These are phyloP conservation scores for Lasioglossum pauxillum DNA, from an alignment of 2,888 invertebrate species.

Conservation along the genomic window DNA sequence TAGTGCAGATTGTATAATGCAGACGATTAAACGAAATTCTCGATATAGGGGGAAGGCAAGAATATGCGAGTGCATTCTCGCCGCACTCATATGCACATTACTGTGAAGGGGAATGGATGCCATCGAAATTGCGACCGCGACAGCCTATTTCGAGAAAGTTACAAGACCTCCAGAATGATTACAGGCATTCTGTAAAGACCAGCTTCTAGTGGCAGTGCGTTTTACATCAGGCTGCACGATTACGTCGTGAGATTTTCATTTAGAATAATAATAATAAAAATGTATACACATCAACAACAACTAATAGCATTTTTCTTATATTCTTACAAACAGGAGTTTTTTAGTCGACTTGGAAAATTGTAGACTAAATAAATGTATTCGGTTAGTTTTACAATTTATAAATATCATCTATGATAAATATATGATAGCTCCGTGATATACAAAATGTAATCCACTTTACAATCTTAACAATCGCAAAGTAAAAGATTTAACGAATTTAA, in stretches of 20 bases:
- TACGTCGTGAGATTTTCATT: not conserved
- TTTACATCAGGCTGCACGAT: constrained; percentile 25
- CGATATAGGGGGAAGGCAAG: not conserved
- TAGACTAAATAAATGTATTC: not conserved
- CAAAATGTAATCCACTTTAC: no score
- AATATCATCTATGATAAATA: no score
- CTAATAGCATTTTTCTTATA: not conserved
- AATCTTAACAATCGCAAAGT: not conserved
- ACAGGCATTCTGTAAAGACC: constrained; percentile 32
- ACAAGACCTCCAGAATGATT: constrained; percentile 43
- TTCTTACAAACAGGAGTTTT: not conserved
- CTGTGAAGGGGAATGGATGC: constrained; percentile 32
- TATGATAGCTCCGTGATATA: no score
- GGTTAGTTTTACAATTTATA: not conserved
- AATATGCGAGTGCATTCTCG: constrained; percentile 10
- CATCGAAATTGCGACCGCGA: constrained; percentile 52
- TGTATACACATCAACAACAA: no score
- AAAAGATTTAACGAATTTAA: no score
- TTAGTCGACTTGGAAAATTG: not conserved
- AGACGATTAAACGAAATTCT: not conserved
- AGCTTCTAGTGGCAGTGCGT: constrained; percentile 21
- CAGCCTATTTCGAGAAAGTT: constrained; percentile 59
- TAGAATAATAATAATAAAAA: not conserved
- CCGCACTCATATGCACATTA: not conserved
- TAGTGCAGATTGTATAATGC: no score